These are phyloP conservation scores for Oreochromis mossambicus DNA, from an alignment of 2,797 vertebrate genomes.

Conservation along the genomic window DNA sequence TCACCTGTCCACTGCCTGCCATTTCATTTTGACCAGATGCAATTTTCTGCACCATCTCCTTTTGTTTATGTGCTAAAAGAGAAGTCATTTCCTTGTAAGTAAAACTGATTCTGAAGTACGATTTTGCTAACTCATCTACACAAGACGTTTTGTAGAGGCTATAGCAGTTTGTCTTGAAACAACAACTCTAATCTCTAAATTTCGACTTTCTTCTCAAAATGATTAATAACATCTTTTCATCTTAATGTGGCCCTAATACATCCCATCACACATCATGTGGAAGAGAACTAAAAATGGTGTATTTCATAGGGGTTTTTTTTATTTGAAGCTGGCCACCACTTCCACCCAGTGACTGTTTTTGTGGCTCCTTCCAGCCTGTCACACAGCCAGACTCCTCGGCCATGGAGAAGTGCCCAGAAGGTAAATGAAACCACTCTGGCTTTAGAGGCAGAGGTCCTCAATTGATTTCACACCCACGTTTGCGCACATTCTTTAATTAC, in stretches of 20 bases:
- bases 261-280: not conserved
- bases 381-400: constrained; percentile 38
- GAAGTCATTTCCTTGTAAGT: not conserved
- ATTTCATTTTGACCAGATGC: not conserved
- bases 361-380: constrained; percentile 19
- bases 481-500: not conserved
- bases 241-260: not conserved
- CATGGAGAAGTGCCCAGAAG: constrained; percentile 47
- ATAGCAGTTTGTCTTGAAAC: not conserved
- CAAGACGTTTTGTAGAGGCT: not conserved
- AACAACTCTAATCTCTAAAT: not conserved
- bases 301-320: not conserved
- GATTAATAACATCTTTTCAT: not conserved
- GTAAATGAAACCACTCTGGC: constrained; percentile 50
- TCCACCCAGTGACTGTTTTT: constrained; percentile 9
- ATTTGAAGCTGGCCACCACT: not conserved
- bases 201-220: not conserved
- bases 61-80: not conserved
- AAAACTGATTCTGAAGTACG: not conserved
- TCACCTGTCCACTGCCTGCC: not conserved
- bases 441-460: constrained; percentile 14
- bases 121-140: not conserved
- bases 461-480: constrained; percentile 32
- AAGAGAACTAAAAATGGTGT: not conserved
- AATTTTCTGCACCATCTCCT: not conserved